Evolutionary conservation across 2,888 invertebrate species (phyloP).

Genomic region (Odontomyia ornata): DNA sequence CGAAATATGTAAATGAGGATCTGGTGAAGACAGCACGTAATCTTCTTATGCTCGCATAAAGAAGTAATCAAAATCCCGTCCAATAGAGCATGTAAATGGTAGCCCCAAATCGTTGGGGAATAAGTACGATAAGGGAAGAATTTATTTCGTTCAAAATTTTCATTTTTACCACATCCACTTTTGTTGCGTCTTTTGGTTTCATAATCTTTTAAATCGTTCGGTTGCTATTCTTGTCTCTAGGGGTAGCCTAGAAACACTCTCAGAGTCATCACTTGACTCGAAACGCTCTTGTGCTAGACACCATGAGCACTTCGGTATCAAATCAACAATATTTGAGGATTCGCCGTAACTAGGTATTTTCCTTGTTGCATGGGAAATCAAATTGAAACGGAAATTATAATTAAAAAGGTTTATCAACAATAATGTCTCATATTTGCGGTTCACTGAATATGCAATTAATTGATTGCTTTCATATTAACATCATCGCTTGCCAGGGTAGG

Average conservation of each 20-base stretch:
- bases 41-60: conserved; percentile 37
- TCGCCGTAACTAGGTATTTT: neutral
- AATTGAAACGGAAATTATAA: neutral
- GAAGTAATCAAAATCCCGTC: conserved; percentile 35
- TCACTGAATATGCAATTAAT: conserved; percentile 4
- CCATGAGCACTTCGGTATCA: neutral
- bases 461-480: neutral
- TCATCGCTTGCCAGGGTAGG: neutral
- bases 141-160: neutral
- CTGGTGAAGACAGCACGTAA: conserved; percentile 32
- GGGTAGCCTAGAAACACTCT: conserved; percentile 16
- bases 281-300: neutral
- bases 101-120: neutral
- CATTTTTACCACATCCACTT: conserved; percentile 25
- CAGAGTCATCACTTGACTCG: neutral
- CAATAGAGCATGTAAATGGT: conserved; percentile 38
- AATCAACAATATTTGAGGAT: neutral
- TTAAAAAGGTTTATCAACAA: neutral
- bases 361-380: neutral
- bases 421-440: conserved; percentile 6
- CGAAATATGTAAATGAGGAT: conserved; percentile 38
- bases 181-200: conserved; percentile 25
- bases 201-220: conserved; percentile 35
- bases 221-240: neutral
- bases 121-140: conserved; percentile 2